Evolutionary conservation across 1,140 invertebrate genomes (phyloP).

Genomic region (Drosophila sechellia): DNA sequence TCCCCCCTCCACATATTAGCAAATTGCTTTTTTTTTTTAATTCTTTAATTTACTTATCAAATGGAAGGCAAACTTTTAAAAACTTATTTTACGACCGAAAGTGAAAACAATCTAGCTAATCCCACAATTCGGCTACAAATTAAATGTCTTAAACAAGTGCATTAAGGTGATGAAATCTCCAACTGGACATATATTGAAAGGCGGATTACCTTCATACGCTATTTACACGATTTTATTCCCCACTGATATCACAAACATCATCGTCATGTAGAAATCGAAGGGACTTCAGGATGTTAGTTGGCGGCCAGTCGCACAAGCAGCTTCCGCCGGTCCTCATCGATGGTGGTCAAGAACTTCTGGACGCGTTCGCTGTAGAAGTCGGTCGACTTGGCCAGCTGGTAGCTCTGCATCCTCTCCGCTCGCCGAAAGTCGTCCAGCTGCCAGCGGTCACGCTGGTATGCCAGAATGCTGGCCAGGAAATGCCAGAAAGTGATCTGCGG

Average conservation of each 20-base stretch:
- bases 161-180: slow-evolving; percentile 2
- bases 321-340: slow-evolving; percentile 63
- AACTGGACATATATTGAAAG: background rate
- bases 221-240: slow-evolving; percentile 29
- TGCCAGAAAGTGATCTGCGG: slow-evolving; percentile 97
- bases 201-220: background rate
- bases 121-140: slow-evolving; percentile 1
- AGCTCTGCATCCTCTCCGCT: slow-evolving; percentile 45
- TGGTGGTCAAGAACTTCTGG: slow-evolving; percentile 58
- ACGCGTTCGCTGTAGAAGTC: slow-evolving; percentile 67
- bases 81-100: slow-evolving; percentile 22
- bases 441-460: slow-evolving; percentile 89
- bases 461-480: slow-evolving; percentile 92
- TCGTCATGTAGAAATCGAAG: background rate
- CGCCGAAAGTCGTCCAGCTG: slow-evolving; percentile 44
- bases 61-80: slow-evolving; percentile 22
- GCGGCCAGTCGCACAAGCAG: slow-evolving; percentile 53
- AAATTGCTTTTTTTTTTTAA: background rate
- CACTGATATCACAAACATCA: slow-evolving; percentile 24
- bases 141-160: slow-evolving; percentile 5
- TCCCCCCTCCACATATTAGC: background rate
- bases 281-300: slow-evolving; percentile 11
- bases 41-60: slow-evolving; percentile 20
- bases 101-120: slow-evolving; percentile 18
- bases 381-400: slow-evolving; percentile 44